phyloP scores from a whole-genome alignment of 2,113 vertebrate species.

The Anoplopoma fimbria region DNA sequence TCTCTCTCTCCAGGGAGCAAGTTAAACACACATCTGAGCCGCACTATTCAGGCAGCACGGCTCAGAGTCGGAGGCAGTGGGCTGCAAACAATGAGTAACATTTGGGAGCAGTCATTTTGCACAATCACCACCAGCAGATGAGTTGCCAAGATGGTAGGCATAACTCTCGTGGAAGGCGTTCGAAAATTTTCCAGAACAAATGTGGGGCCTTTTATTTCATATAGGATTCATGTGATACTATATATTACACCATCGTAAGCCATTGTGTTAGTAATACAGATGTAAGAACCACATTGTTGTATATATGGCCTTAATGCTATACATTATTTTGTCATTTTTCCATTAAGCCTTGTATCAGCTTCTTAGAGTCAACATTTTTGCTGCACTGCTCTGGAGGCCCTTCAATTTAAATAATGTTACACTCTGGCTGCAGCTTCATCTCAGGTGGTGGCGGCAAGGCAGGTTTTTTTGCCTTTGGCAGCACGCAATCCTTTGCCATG shows the following conservation, averaged over 20 bases:
- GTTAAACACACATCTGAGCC: conserved; percentile 74
- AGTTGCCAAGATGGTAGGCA: conserved; percentile 31
- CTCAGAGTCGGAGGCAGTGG: conserved; percentile 57
- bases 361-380: conserved; percentile 18
- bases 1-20: conserved; percentile 63
- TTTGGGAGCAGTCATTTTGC: conserved; percentile 61
- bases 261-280: conserved; percentile 5
- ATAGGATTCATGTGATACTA: neutral
- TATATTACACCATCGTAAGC: neutral
- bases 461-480: conserved; percentile 47
- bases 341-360: conserved; percentile 23
- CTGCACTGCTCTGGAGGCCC: neutral
- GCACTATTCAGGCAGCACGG: conserved; percentile 44
- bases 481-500: conserved; percentile 45
- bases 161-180: conserved; percentile 15
- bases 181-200: neutral
- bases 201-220: neutral
- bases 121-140: conserved; percentile 29
- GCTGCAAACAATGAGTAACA: conserved; percentile 62
- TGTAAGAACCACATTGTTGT: conserved; percentile 2
- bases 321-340: conserved; percentile 1
- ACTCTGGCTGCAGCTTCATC: conserved; percentile 9
- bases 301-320: neutral
- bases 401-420: conserved; percentile 32
- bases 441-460: conserved; percentile 15